phyloP scores from a whole-genome alignment of 2,797 vertebrate species.

The Knipowitschia caucasica region DNA sequence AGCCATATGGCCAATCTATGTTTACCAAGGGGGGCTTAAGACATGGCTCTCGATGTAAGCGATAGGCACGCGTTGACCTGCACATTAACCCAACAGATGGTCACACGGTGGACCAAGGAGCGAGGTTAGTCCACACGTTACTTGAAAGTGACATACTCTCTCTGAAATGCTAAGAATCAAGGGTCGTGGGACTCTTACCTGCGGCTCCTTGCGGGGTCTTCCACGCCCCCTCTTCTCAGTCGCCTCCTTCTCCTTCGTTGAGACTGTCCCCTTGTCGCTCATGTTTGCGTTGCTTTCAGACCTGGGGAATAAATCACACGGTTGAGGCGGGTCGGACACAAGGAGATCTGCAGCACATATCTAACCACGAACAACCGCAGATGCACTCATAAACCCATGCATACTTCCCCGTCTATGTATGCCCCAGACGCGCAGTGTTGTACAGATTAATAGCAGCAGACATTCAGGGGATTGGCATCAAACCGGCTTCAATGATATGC shows the following conservation, averaged over 20 bases:
- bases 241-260: conserved; percentile 89
- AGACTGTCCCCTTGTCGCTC: conserved; percentile 91
- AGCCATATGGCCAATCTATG: conserved; percentile 19
- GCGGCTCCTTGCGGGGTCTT: conserved; percentile 88
- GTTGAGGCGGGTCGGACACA: conserved; percentile 13
- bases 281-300: conserved; percentile 72
- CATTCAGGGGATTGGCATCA: conserved; percentile 29
- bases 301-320: conserved; percentile 44
- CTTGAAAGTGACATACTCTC: conserved; percentile 1
- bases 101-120: too few species aligned
- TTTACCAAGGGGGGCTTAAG: conserved; percentile 8
- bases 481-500: conserved; percentile 25
- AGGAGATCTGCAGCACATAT: conserved; percentile 26
- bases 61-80: conserved; percentile 23
- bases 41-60: conserved; percentile 11
- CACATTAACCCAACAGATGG: conserved; percentile 13
- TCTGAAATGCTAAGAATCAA: conserved; percentile 1
- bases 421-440: conserved; percentile 33
- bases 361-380: conserved; percentile 32
- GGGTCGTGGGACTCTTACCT: conserved; percentile 69
- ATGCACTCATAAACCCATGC: conserved; percentile 54
- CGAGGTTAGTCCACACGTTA: background rate
- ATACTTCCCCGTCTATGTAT: conserved; percentile 57
- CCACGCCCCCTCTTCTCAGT: conserved; percentile 91
- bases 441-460: conserved; percentile 17